Percentiles rank a stretch among this genome's conserved stretches.
Conservation (phyloP, 2,888 invertebrate genomes). For the Deilephila elpenor region DNA sequence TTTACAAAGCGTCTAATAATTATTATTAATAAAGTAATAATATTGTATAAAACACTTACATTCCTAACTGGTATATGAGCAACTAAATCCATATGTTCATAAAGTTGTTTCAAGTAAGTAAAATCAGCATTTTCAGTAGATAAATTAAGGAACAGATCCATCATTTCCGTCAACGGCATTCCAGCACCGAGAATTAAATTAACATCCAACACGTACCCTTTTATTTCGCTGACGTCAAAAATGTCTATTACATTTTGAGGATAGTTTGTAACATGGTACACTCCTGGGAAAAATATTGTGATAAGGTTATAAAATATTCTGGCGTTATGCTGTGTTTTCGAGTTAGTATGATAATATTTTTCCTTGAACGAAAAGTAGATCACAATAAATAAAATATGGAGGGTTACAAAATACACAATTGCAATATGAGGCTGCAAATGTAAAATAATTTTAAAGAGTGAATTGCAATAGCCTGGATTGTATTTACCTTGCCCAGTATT, state of each 20-base stretch:
- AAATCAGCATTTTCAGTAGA: constrained; percentile 77
- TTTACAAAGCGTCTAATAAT: neutral
- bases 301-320: neutral
- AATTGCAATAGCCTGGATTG: neutral
- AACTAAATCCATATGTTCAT: constrained; percentile 88
- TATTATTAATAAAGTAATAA: neutral
- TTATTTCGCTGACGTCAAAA: constrained; percentile 67
- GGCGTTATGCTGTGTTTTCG: too few species aligned
- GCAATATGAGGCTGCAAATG: too few species aligned
- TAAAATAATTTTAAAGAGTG: neutral
- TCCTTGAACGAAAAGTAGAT: too few species aligned
- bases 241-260: constrained; percentile 71
- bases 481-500: constrained; percentile 89
- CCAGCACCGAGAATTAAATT: constrained; percentile 75
- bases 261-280: constrained; percentile 67
- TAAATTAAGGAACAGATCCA: constrained; percentile 72
- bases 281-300: constrained; percentile 57
- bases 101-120: constrained; percentile 85
- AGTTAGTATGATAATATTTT: too few species aligned
- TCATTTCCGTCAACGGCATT: constrained; percentile 72
- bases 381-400: too few species aligned
- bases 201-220: constrained; percentile 61
- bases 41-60: constrained; percentile 62
- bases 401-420: too few species aligned
- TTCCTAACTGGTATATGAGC: constrained; percentile 90